phyloP scores from a whole-genome alignment of 2,888 invertebrate genomes.

The Zootermopsis nevadensis region DNA sequence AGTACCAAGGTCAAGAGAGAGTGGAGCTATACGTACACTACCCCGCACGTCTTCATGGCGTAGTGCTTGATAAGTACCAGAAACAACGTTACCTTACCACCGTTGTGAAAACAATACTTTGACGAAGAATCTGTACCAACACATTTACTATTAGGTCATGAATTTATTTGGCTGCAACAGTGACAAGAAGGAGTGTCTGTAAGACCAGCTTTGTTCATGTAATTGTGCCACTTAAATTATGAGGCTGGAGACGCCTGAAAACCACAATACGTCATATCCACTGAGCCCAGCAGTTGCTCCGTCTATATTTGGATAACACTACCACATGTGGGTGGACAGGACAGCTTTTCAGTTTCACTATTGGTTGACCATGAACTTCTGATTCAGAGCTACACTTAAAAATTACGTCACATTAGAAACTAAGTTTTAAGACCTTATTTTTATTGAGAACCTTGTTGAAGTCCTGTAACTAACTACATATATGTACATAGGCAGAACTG shows the following conservation, averaged over 20 bases:
- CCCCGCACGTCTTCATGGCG: too few species aligned
- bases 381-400: neutral
- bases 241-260: neutral
- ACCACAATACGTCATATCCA: neutral
- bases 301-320: neutral
- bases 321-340: neutral
- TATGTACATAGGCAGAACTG: too few species aligned
- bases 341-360: neutral
- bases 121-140: too few species aligned
- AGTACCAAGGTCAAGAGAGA: too few species aligned
- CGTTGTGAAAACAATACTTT: too few species aligned
- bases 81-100: too few species aligned
- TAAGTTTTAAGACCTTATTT: neutral
- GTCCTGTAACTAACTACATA: neutral
- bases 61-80: too few species aligned
- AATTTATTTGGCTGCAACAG: too few species aligned
- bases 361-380: conserved; percentile 14
- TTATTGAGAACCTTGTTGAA: neutral
- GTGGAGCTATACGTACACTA: too few species aligned
- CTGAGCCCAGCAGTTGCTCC: neutral
- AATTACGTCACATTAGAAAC: neutral
- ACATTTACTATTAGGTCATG: too few species aligned
- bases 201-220: neutral
- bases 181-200: too few species aligned
- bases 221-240: neutral